Evolutionary conservation across 2,888 invertebrate genomes (phyloP).

Genomic region (Muschampia plurimacula): DNA sequence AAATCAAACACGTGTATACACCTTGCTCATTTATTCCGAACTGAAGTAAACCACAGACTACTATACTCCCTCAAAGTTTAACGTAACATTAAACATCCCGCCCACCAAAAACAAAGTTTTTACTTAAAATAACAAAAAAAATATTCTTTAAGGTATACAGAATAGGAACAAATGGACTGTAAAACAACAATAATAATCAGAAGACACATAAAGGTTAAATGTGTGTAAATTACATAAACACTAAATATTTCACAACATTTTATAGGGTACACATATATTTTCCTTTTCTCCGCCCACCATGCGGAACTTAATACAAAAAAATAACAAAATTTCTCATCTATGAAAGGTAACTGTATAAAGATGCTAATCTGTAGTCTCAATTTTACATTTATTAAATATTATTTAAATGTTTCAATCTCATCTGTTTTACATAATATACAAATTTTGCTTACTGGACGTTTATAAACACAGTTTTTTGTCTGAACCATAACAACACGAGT

Average conservation of each 20-base stretch:
- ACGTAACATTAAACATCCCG: not conserved
- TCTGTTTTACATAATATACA: not conserved
- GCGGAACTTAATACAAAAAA: not conserved
- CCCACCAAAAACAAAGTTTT: conserved; percentile 12
- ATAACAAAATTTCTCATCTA: too few species aligned
- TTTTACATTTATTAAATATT: too few species aligned
- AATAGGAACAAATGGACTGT: not conserved
- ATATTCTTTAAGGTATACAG: too few species aligned
- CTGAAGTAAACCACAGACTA: too few species aligned
- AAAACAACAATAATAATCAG: not conserved
- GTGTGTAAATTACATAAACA: too few species aligned
- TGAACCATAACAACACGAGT: conserved; percentile 7
- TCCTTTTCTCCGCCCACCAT: not conserved
- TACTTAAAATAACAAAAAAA: not conserved
- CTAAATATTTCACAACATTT: too few species aligned
- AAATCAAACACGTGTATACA: not conserved
- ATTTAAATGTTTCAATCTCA: not conserved
- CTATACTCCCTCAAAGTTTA: not conserved
- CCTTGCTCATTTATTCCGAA: not conserved
- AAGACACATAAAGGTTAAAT: not conserved
- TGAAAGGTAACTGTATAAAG: too few species aligned
- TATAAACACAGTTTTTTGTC: conserved; percentile 3
- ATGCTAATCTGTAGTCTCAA: too few species aligned
- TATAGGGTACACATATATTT: too few species aligned
- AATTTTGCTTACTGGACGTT: not conserved